Base-by-base conservation (phyloP, 2,113 vertebrate genomes). In the Pyxicephalus adspersus region DNA sequence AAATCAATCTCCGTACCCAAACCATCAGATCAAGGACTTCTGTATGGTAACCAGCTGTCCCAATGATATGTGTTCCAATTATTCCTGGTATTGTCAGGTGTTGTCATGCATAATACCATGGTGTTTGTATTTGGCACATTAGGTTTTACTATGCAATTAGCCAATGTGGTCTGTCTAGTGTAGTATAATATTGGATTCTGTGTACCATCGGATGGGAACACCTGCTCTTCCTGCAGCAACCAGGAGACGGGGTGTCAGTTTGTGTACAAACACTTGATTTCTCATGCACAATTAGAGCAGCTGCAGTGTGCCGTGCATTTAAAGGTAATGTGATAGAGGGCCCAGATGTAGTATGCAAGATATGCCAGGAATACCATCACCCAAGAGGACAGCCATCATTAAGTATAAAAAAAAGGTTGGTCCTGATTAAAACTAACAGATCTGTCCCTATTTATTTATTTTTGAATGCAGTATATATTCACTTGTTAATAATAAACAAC, bases 291-390 rank as follows among this genome's bases (percentile, higher is more conserved):
- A 7, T 25, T 26, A 50, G 28, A 34, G 19, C 71, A 60, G 54
- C 54, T 74, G 54, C 71, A 74, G 13, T 76, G 57, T 61, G 18
- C 38, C 45, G 25, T 31, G n/a, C 20, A 26, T 1, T 45, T 50
- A 28, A n/a, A 19, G 18, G n/a, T 61, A 51, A 18, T 50, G 13
- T 61, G 72, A 61, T 61, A 23, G 31, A 51, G 16, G 25, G 58
- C 57, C 28, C 73, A 63, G 55, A 51, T 61, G 72, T 9, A 45
- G 57, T 25, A 25, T 9, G 16, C 31, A 38, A 45, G 58, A 23
- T 20, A 26, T 63, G 73, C 34, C 34, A 63, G 25, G n/a, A 57
- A 25, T 16, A 76, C 22, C 31, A 50, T 64, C 68, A 71, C 67
- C 38, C 17, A 4, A 19, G 70, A 34, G 52, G 38, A 18, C 70